These are phyloP conservation scores for Epizoanthus fatuus DNA, from an alignment of 92 coral and sea anemone species.

Conservation along the genomic window DNA sequence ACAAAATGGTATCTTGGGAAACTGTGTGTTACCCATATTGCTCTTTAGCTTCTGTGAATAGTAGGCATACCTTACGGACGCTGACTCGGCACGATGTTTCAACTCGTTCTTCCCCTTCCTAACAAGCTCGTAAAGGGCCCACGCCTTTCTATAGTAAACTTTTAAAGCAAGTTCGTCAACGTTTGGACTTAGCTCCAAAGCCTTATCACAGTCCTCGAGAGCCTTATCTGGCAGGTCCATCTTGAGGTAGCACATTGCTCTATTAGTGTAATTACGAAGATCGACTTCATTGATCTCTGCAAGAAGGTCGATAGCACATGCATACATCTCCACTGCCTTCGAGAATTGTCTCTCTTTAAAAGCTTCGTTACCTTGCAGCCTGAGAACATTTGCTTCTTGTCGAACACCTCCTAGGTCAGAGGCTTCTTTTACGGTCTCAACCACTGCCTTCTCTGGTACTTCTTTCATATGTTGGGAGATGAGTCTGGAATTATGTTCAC, in stretches of 20 bases:
- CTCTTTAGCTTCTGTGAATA: slow-evolving; percentile 40
- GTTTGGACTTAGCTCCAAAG: slow-evolving; percentile 26
- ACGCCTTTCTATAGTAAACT: slow-evolving; percentile 68
- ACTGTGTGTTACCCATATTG: slow-evolving; percentile 35
- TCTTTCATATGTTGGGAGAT: slow-evolving; percentile 69
- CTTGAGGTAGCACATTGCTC: slow-evolving; percentile 73
- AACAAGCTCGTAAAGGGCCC: slow-evolving; percentile 80
- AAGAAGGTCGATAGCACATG: slow-evolving; percentile 44
- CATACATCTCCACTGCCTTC: slow-evolving; percentile 62
- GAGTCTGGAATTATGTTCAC: slow-evolving; percentile 58
- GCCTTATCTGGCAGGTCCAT: slow-evolving; percentile 70
- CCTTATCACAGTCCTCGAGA: slow-evolving; percentile 73
- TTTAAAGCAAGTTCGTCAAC: slow-evolving; percentile 37
- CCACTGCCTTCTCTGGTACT: not conserved
- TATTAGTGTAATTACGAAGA: slow-evolving; percentile 57
- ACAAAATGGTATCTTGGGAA: too few species aligned
- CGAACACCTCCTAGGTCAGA: not conserved
- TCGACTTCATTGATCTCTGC: slow-evolving; percentile 33
- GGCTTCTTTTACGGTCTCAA: too few species aligned
- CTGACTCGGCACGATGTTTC: slow-evolving; percentile 41
- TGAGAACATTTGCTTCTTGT: slow-evolving; percentile 44
- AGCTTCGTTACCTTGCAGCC: slow-evolving; percentile 75
- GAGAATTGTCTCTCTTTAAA: slow-evolving; percentile 35
- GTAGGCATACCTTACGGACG: slow-evolving; percentile 62
- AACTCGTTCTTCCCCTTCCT: slow-evolving; percentile 27